Percentiles rank a stretch among this genome's conserved stretches.
Evolutionary conservation across 2,888 invertebrate genomes (phyloP).

Genomic region (Limnephilus auricula): DNA sequence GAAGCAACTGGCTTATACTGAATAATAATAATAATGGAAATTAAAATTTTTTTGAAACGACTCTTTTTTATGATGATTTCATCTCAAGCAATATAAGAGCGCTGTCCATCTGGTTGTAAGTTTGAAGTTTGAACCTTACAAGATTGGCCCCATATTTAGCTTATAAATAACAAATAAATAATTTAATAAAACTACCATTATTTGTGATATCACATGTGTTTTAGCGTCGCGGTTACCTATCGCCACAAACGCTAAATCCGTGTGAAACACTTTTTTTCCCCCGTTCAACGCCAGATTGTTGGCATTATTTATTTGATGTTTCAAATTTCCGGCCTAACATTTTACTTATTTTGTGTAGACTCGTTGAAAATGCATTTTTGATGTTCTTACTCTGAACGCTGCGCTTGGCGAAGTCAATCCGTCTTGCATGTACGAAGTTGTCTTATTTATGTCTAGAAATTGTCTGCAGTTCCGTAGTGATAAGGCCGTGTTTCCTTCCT

Average conservation of each 20-base stretch:
- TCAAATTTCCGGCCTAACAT: not conserved
- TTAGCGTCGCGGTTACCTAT: not conserved
- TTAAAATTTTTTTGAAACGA: no score
- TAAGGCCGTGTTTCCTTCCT: constrained; percentile 21
- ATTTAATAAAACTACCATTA: not conserved
- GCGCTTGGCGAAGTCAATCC: constrained; percentile 13
- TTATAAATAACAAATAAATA: no score
- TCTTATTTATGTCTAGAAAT: constrained; percentile 23
- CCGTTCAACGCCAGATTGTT: not conserved
- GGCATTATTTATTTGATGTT: not conserved
- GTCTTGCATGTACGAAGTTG: constrained; percentile 17
- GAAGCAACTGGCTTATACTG: no score
- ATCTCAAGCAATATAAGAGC: no score
- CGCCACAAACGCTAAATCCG: not conserved
- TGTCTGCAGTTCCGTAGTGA: constrained; percentile 37
- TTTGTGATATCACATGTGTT: not conserved
- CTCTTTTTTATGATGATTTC: no score
- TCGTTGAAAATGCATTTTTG: not conserved
- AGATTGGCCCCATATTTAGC: no score
- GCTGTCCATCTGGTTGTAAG: no score
- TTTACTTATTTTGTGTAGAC: not conserved
- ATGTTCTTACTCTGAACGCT: not conserved
- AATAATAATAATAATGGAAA: no score
- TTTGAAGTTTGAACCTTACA: no score
- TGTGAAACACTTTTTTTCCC: not conserved